A percentile compares a stretch with the other conserved stretches of the same genome.
These are phyloP conservation scores for Oreonectes daqikongensis DNA, from an alignment of 2,797 vertebrate species.

Conservation along the genomic window DNA sequence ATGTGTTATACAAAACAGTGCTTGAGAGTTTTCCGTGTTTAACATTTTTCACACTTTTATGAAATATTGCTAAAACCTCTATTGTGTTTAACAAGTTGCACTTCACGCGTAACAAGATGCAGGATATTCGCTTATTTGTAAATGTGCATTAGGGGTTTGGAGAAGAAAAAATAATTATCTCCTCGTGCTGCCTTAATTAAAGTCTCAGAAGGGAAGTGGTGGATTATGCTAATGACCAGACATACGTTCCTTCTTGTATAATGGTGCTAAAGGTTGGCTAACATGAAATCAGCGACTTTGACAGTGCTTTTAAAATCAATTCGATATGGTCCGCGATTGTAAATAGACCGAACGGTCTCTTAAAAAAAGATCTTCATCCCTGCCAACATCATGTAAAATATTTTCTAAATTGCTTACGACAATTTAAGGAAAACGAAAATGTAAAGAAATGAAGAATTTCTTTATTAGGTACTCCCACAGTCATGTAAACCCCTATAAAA, in stretches of 20 bases:
- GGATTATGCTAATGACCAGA: constrained; percentile 96
- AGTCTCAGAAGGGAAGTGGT: constrained; percentile 89
- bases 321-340: constrained; percentile 70
- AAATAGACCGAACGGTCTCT: constrained; percentile 49
- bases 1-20: neutral
- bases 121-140: constrained; percentile 69
- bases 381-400: constrained; percentile 32
- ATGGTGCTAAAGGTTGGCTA: constrained; percentile 82
- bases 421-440: neutral
- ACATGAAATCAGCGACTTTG: constrained; percentile 82
- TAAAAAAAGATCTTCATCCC: constrained; percentile 26
- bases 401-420: neutral
- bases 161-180: constrained; percentile 78
- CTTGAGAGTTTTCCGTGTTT: too few relatives aligned
- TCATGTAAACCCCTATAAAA: neutral
- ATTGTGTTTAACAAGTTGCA: constrained; percentile 21
- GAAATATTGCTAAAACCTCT: neutral
- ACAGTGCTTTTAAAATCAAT: constrained; percentile 82
- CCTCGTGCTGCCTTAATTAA: constrained; percentile 94
- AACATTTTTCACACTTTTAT: neutral
- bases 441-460: neutral
- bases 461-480: neutral
- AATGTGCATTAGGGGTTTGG: constrained; percentile 67
- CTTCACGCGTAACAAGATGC: constrained; percentile 61
- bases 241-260: constrained; percentile 83